Conservation (phyloP, 2,797 vertebrate species). For the Ceyx erithaca region DNA sequence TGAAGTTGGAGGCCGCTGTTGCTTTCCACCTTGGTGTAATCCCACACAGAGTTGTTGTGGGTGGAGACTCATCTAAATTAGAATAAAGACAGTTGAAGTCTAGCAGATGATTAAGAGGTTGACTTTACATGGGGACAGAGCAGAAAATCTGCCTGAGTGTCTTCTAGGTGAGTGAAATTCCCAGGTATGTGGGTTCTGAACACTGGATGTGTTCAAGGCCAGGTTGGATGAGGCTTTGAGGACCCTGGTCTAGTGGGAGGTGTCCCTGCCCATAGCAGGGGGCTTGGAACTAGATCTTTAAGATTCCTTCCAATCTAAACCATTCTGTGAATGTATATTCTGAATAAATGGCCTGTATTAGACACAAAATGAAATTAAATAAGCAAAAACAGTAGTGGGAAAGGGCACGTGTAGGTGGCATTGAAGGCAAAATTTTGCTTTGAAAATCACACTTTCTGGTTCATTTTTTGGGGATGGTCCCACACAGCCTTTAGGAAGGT, state of each 20-base stretch:
- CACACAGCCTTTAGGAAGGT: neutral
- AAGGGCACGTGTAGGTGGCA: fast-evolving
- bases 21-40: neutral
- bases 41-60: neutral
- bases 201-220: too few species aligned
- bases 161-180: neutral
- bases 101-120: neutral
- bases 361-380: neutral
- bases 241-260: too few species aligned
- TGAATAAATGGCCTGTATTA: neutral
- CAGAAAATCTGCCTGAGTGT: neutral
- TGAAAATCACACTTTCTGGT: neutral
- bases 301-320: too few species aligned
- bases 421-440: neutral
- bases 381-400: neutral
- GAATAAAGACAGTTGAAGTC: neutral
- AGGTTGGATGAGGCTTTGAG: too few species aligned
- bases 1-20: neutral
- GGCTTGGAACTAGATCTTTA: too few species aligned
- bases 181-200: neutral
- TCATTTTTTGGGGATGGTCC: neutral
- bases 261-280: too few species aligned
- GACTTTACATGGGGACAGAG: neutral
- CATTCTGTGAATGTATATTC: neutral
- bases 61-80: neutral